Percentiles rank a stretch among this genome's conserved stretches.
phyloP scores from a whole-genome alignment of 2,888 invertebrate genomes.

The Heliconius cydno region DNA sequence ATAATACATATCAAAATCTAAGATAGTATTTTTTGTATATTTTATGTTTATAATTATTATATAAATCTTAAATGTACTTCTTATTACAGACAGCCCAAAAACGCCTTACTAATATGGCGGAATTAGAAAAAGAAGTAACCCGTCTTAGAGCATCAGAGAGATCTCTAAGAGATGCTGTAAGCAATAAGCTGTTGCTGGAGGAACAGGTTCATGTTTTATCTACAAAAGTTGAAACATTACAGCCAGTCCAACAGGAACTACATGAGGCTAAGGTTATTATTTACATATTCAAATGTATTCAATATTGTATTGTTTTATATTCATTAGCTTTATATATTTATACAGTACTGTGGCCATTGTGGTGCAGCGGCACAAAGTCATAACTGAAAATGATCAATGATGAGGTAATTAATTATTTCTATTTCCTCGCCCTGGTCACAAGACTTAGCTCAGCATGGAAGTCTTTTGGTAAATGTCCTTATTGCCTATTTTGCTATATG shows the following conservation, averaged over 20 bases:
- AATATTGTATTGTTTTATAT: too few relatives aligned
- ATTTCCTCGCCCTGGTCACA: too few relatives aligned
- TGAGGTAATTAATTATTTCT: too few relatives aligned
- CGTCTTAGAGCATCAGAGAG: slow-evolving; percentile 85
- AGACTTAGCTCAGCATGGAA: too few relatives aligned
- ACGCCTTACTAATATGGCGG: slow-evolving; percentile 85
- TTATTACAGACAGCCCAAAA: slow-evolving; percentile 80
- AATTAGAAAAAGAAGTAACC: slow-evolving; percentile 87
- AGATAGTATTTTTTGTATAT: not conserved
- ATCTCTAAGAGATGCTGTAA: slow-evolving; percentile 85
- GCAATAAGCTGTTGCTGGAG: slow-evolving; percentile 89
- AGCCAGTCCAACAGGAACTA: slow-evolving; percentile 84
- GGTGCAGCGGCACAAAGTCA: too few relatives aligned
- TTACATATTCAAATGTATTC: not conserved
- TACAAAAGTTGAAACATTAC: slow-evolving; percentile 83
- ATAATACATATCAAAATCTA: too few relatives aligned
- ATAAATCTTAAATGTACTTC: not conserved
- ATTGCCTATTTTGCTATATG: not conserved
- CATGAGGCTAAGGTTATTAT: slow-evolving; percentile 82
- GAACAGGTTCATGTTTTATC: slow-evolving; percentile 89
- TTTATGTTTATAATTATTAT: not conserved
- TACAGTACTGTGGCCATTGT: too few relatives aligned
- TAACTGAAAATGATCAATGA: too few relatives aligned
- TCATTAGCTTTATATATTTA: too few relatives aligned
- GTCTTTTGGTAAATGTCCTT: not conserved